Percentiles rank a stretch among this genome's conserved stretches.
Conservation (phyloP, 2,113 vertebrate species). For the Sphyrna mokarran region DNA sequence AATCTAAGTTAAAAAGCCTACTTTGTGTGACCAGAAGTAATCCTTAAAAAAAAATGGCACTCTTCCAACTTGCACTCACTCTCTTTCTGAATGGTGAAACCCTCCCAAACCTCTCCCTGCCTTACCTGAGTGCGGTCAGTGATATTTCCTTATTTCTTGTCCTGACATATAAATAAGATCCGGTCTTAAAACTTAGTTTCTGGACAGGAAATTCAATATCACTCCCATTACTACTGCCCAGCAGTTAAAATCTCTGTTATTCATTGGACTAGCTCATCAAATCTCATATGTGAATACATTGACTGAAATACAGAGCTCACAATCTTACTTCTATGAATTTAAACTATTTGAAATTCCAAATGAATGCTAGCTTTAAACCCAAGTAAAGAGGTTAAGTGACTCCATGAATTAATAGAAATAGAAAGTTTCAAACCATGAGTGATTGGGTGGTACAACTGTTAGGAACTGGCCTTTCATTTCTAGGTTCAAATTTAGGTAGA, state of each 20-base stretch:
- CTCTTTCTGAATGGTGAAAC: background rate
- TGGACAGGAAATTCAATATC: background rate
- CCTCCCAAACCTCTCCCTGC: background rate
- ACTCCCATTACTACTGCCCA: background rate
- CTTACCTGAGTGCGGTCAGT: background rate
- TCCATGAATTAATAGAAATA: constrained; percentile 13
- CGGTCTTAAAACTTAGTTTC: no score
- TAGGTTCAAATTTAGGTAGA: constrained; percentile 5
- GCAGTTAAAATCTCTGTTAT: background rate
- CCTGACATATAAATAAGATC: no score
- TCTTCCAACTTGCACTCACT: background rate
- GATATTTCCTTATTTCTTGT: background rate
- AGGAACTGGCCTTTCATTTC: constrained; percentile 3
- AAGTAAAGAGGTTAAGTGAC: background rate
- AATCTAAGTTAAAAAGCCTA: background rate
- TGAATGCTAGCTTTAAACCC: background rate
- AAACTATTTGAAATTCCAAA: background rate
- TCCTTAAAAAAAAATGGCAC: background rate
- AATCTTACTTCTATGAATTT: background rate
- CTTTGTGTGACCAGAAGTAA: background rate
- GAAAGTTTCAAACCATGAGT: constrained; percentile 8
- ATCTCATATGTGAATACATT: constrained; percentile 3
- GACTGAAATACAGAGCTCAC: background rate
- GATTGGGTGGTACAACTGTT: constrained; percentile 29
- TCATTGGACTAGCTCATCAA: background rate